Percentiles rank a stretch among this genome's conserved stretches.
Conservation (phyloP, 2,113 vertebrate species). For the Sylvicapra grimmia region DNA sequence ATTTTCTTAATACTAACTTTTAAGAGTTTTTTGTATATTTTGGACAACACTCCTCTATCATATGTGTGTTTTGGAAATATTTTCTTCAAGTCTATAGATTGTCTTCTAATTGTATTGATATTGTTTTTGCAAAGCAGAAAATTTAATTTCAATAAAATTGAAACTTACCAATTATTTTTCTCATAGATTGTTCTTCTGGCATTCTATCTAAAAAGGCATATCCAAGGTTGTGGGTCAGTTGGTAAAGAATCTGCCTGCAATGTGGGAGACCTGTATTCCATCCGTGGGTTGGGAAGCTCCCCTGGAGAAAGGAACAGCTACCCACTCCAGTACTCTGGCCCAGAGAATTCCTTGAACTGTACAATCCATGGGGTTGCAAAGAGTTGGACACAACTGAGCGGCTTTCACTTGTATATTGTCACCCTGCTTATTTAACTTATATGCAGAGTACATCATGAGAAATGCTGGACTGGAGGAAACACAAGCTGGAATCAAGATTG, state of each 20-base stretch:
- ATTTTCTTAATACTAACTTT: neutral
- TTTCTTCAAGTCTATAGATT: neutral
- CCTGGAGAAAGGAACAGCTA: neutral
- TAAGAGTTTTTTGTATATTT: neutral
- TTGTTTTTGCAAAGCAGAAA: neutral
- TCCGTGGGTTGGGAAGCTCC: neutral
- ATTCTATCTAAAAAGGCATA: neutral
- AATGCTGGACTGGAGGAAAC: too few species aligned
- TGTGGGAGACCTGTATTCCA: neutral
- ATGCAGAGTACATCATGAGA: too few species aligned
- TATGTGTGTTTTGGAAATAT: neutral
- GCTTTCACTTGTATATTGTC: too few species aligned
- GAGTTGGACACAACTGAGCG: accelerated
- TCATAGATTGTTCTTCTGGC: neutral
- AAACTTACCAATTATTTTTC: neutral
- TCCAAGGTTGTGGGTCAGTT: neutral
- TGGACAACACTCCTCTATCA: neutral
- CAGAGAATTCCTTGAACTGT: neutral
- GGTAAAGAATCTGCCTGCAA: neutral
- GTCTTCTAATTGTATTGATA: neutral
- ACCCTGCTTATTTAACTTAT: too few species aligned
- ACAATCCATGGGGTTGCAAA: neutral
- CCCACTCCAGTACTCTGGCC: neutral
- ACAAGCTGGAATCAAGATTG: too few species aligned
- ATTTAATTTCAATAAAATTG: neutral